Percentiles rank a stretch among this genome's conserved stretches.
Conservation (phyloP, 1,140 invertebrate genomes). For the Diorhabda sublineata region DNA sequence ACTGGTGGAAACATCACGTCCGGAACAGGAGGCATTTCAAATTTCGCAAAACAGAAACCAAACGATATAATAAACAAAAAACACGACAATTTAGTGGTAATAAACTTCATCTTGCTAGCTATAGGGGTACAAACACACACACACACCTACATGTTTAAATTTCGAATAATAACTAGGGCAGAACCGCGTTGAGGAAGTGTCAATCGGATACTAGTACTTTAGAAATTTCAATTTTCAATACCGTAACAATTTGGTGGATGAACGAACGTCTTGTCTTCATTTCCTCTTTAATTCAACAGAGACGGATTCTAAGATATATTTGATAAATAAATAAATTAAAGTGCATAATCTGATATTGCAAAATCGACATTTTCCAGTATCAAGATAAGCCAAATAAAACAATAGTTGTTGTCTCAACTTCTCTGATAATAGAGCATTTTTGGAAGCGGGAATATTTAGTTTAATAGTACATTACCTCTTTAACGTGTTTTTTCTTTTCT, state of each 20-base stretch:
- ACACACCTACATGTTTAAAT: neutral
- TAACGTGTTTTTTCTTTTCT: too few species aligned
- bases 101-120: neutral
- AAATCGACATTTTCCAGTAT: too few species aligned
- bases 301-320: too few species aligned
- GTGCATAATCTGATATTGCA: too few species aligned
- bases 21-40: conserved; percentile 45
- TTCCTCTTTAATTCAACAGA: neutral
- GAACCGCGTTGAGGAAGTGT: neutral
- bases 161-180: neutral
- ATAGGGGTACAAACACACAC: neutral
- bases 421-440: too few species aligned
- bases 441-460: too few species aligned
- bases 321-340: too few species aligned
- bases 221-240: neutral
- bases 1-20: conserved; percentile 47
- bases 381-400: too few species aligned
- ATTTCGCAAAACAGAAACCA: conserved; percentile 20
- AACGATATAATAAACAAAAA: conserved; percentile 10
- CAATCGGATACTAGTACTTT: neutral
- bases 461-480: too few species aligned
- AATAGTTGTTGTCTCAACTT: too few species aligned
- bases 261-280: neutral
- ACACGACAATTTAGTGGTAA: neutral
- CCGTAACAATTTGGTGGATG: neutral